phyloP scores from a whole-genome alignment of 2,797 vertebrate species.

The Gymnothorax reevesii region DNA sequence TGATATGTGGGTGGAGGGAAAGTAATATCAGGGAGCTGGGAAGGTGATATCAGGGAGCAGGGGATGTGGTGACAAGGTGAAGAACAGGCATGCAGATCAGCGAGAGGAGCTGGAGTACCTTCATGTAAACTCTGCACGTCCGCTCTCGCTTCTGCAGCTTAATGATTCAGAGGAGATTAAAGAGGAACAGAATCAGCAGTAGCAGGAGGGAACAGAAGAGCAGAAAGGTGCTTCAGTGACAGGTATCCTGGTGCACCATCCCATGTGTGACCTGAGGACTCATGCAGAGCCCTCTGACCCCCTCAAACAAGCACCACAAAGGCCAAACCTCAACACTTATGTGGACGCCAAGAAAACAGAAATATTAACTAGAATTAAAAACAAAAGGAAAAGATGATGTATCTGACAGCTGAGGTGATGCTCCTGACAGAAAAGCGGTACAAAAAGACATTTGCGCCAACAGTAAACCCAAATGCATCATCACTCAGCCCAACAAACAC shows the following conservation, averaged over 20 bases:
- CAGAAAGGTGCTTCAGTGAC: no score
- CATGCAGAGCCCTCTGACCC: not conserved
- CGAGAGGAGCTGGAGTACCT: constrained; percentile 76
- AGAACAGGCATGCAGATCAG: constrained; percentile 20
- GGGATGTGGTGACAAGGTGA: constrained; percentile 40
- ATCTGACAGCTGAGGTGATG: not conserved
- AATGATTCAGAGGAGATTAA: constrained; percentile 50
- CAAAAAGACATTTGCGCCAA: no score
- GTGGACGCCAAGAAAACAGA: not conserved
- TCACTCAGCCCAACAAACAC: no score
- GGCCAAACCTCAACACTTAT: not conserved
- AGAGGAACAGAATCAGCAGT: constrained; percentile 27
- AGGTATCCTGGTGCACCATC: not conserved
- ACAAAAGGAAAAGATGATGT: not conserved
- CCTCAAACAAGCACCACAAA: not conserved
- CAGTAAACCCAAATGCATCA: no score
- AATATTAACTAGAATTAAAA: not conserved
- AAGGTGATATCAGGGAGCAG: constrained; percentile 10
- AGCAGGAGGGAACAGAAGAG: constrained; percentile 8
- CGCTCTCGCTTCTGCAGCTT: constrained; percentile 99
- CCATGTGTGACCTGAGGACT: not conserved
- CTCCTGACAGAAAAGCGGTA: no score
- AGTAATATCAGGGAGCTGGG: constrained; percentile 41
- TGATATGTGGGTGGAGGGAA: not conserved
- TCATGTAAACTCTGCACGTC: constrained; percentile 99